A percentile compares a stretch with the other conserved stretches of the same genome.
Evolutionary conservation across 2,113 vertebrate species (phyloP).

Genomic region (Rattus rattus): DNA sequence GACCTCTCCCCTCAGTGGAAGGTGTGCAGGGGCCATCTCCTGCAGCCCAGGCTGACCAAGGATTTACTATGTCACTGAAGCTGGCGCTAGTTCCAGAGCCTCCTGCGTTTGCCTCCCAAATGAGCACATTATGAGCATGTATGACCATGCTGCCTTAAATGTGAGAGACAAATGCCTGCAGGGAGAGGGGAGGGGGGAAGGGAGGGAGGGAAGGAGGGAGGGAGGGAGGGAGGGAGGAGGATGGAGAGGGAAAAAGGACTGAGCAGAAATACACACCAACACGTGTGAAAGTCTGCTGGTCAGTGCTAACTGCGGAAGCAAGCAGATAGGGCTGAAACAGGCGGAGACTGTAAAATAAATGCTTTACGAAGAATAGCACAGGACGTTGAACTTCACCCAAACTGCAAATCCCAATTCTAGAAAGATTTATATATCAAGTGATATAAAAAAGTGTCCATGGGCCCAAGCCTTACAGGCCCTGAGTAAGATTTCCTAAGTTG

Average conservation of each 20-base stretch:
- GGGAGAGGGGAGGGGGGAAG: not conserved
- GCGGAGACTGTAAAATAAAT: not conserved
- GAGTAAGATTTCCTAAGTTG: not conserved
- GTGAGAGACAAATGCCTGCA: not conserved
- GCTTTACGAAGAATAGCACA: not conserved
- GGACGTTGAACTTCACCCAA: not conserved
- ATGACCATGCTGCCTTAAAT: not conserved
- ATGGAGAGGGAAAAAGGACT: not conserved
- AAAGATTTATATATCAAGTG: not conserved
- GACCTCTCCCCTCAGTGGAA: not conserved
- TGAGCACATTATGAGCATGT: not conserved
- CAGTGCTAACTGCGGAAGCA: not conserved
- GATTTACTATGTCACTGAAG: not conserved
- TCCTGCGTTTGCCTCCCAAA: not conserved
- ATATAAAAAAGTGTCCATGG: not conserved
- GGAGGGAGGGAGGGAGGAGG: not conserved
- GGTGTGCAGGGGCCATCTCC: not conserved
- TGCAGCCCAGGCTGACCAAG: not conserved
- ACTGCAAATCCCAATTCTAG: conserved; percentile 23
- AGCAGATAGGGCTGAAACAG: not conserved
- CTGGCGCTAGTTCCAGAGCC: not conserved
- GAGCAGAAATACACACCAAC: not conserved
- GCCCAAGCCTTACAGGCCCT: not conserved
- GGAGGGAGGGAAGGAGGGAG: fast-evolving
- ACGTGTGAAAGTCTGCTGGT: not conserved